Percentiles rank a stretch among this genome's conserved stretches.
phyloP scores from a whole-genome alignment of 1,140 invertebrate species.

The Octopus sinensis region DNA sequence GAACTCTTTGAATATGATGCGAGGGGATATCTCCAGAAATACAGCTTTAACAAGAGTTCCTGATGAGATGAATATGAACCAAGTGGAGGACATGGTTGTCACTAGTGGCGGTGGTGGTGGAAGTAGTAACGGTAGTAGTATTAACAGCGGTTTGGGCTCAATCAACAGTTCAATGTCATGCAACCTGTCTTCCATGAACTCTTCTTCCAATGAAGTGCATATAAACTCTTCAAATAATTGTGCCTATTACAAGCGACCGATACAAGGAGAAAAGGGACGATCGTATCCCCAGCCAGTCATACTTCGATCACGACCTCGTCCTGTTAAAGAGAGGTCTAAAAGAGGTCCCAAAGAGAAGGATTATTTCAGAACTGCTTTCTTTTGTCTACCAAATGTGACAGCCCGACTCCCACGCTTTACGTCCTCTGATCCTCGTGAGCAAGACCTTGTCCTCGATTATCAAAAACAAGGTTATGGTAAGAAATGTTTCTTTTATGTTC shows the following conservation, averaged over 20 bases:
- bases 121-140: neutral
- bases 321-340: conserved; percentile 25
- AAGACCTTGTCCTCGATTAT: conserved; percentile 25
- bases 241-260: conserved; percentile 3
- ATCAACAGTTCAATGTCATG: neutral
- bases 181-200: neutral
- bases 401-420: conserved; percentile 27
- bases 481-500: neutral
- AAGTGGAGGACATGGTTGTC: neutral
- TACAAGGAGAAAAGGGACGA: conserved; percentile 9
- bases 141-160: neutral
- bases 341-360: conserved; percentile 31
- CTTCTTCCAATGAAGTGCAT: neutral
- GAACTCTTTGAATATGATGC: neutral
- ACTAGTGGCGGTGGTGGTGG: neutral
- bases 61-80: neutral
- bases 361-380: conserved; percentile 27
- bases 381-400: conserved; percentile 28
- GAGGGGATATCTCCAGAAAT: neutral
- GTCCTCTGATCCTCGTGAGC: conserved; percentile 25
- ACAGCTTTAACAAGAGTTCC: neutral
- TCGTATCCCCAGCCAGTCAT: conserved; percentile 1
- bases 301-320: neutral
- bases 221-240: neutral
- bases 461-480: conserved; percentile 30